These are phyloP conservation scores for Griposia aprilina DNA, from an alignment of 2,888 invertebrate genomes.

Conservation along the genomic window DNA sequence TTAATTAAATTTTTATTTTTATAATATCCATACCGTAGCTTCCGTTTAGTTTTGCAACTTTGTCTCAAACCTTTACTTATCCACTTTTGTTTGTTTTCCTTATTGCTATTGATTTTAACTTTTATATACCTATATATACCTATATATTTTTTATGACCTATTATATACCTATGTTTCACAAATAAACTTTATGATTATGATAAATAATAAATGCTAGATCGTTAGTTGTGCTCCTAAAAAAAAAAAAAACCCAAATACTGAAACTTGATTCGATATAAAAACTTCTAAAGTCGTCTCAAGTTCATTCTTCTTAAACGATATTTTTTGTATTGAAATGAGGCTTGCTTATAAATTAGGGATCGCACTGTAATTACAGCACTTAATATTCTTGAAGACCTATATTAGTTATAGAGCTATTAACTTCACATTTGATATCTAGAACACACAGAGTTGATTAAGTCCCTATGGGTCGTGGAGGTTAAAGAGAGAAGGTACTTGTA, in stretches of 20 bases:
- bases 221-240: slow-evolving; percentile 5
- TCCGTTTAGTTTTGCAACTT: too few relatives aligned
- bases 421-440: slow-evolving; percentile 25
- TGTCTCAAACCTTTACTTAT: too few relatives aligned
- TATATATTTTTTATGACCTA: too few relatives aligned
- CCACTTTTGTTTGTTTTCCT: too few relatives aligned
- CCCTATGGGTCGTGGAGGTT: slow-evolving; percentile 8
- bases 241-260: slow-evolving; percentile 2
- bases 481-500: neutral
- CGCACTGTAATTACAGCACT: neutral
- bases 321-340: slow-evolving; percentile 42
- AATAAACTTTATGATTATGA: too few relatives aligned
- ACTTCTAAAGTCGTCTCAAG: slow-evolving; percentile 46
- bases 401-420: neutral
- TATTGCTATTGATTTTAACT: too few relatives aligned
- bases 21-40: too few relatives aligned
- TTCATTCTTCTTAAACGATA: slow-evolving; percentile 29
- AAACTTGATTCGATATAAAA: slow-evolving; percentile 23
- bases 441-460: slow-evolving; percentile 9
- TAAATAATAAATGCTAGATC: slow-evolving; percentile 5
- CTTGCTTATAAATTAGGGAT: slow-evolving; percentile 30
- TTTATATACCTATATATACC: too few relatives aligned
- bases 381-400: slow-evolving; percentile 7
- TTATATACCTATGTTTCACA: too few relatives aligned
- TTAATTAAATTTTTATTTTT: too few relatives aligned